phyloP scores from a whole-genome alignment of 2,888 invertebrate species.

The Thymelicus sylvestris region DNA sequence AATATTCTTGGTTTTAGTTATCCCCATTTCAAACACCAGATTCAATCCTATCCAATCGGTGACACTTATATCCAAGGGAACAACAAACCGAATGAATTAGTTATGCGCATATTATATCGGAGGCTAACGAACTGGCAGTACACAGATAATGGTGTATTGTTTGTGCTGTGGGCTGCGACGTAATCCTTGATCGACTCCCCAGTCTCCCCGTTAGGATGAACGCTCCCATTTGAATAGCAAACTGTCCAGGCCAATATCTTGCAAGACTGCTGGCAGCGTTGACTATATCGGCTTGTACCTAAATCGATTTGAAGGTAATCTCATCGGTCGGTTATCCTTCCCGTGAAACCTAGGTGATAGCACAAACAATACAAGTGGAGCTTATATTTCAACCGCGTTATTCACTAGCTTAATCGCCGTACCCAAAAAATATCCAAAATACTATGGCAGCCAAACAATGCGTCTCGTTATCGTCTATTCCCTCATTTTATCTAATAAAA shows the following conservation, averaged over 20 bases:
- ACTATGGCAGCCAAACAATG: no score
- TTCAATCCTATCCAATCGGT: not conserved
- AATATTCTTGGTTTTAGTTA: not conserved
- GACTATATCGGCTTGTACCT: no score
- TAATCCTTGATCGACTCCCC: not conserved
- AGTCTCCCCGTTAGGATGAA: not conserved
- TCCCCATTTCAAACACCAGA: not conserved
- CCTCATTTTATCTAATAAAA: no score
- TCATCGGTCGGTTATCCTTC: no score
- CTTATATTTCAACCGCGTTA: no score
- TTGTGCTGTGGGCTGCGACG: not conserved
- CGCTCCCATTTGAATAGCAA: not conserved
- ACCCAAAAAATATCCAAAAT: no score
- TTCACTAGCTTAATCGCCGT: no score
- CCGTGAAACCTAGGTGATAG: no score
- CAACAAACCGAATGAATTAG: not conserved
- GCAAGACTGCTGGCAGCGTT: not conserved
- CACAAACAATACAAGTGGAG: no score
- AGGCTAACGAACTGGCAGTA: constrained; percentile 4
- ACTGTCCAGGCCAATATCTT: not conserved
- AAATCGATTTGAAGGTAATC: no score
- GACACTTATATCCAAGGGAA: not conserved
- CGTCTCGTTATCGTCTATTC: no score
- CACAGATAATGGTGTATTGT: constrained; percentile 6
- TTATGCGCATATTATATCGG: constrained; percentile 6